Base-by-base conservation (phyloP, 2,888 invertebrate species). In the Thalpophila matura region DNA sequence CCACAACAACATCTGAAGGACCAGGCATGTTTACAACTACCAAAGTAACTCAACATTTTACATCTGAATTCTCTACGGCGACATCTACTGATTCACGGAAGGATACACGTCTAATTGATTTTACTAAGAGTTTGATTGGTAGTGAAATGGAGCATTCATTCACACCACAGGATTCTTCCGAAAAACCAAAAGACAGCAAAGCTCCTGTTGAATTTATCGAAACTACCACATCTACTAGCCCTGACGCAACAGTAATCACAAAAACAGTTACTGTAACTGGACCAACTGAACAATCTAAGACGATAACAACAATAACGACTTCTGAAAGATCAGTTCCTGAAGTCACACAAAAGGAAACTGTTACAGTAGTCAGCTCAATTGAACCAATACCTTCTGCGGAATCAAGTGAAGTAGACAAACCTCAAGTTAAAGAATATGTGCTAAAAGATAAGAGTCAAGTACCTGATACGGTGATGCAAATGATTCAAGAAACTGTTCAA, bases 401-500 rank as follows among this genome's bases (percentile, higher is more conserved):
- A 54, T 2, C 16, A 12, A 29, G n/a, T 10, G 26, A 40, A 31
- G 51, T 37, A 45, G 40, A 49, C 1, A 29, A 60, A 65, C 50
- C 22, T 33, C 49, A 45, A 37, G 12, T 45, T n/a, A 26, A 43
- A 29, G 10, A 55, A 9, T 18, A 45, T 14, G 7, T 45, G 1
- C 9, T 20, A 7, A 40, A 46, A 43, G 57, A 68, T 4, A 57
- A 55, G 10, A 26, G 1, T 35, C 22, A 45, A 4, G 42, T 63
- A 50, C 31, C 74, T 20, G 59, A 66, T 5, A 61, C 33, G 20
- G 35, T 56, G 5, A 62, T 78, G 49, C 62, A 66, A 55, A 46
- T 55, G 3, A 75, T 79, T 46, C 77, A 78, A 10, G 57, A 77
- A 53, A 51, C 60, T n/a, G 27, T 69, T n/a, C 66, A 71, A 47